These are phyloP conservation scores for Tangara arthus DNA, from an alignment of 2,797 vertebrate genomes.

Conservation along the genomic window DNA sequence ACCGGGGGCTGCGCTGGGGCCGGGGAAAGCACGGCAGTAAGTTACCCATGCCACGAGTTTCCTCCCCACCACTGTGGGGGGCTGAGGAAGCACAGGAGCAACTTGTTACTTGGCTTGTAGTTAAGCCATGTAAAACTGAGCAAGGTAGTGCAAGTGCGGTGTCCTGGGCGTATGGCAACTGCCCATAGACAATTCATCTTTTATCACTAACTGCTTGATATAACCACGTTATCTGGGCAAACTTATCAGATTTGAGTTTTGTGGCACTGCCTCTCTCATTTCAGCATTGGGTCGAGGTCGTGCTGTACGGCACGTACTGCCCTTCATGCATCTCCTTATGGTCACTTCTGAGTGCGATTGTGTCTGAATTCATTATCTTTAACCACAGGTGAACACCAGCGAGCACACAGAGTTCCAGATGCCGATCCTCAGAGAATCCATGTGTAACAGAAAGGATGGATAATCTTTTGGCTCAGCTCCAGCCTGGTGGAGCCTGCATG, in stretches of 20 bases:
- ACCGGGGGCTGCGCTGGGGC: neutral
- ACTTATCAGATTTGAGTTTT: neutral
- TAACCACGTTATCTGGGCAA: accelerated
- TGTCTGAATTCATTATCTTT: neutral
- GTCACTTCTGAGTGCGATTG: accelerated
- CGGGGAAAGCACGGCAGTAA: accelerated
- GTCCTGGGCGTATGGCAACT: accelerated
- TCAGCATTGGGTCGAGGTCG: accelerated
- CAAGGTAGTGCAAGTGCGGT: accelerated
- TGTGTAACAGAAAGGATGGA: neutral
- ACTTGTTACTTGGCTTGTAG: neutral
- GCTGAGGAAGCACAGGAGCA: neutral
- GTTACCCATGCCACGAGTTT: accelerated
- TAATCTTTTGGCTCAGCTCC: neutral
- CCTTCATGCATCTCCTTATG: neutral
- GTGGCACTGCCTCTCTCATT: accelerated
- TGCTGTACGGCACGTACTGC: accelerated
- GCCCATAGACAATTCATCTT: accelerated
- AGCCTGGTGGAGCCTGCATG: neutral
- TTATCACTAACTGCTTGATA: neutral
- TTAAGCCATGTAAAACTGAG: accelerated
- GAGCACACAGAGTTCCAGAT: neutral
- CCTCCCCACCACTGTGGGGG: accelerated
- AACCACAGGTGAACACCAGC: neutral
- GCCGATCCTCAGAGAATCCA: neutral